Evolutionary conservation across 2,797 vertebrate genomes (phyloP).

Genomic region (Artibeus lituratus): DNA sequence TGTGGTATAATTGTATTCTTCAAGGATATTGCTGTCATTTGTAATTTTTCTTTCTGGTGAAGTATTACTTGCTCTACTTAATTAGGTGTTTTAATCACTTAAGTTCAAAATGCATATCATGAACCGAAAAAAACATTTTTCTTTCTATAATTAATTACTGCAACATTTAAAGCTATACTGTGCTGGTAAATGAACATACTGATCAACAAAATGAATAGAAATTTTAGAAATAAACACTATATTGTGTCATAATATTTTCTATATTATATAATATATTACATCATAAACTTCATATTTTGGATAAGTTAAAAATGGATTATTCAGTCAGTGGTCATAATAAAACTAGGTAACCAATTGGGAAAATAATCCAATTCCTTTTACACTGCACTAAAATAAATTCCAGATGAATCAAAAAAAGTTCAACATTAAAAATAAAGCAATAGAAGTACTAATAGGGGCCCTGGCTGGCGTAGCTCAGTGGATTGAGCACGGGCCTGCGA

Average conservation of each 20-base stretch:
- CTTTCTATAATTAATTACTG: background rate
- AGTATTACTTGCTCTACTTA: conserved; percentile 37
- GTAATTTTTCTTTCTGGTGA: conserved; percentile 43
- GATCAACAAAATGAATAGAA: background rate
- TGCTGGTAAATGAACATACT: background rate
- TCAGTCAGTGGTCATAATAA: background rate
- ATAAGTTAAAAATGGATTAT: background rate
- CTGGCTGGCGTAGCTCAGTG: too few species aligned
- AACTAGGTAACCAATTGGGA: background rate
- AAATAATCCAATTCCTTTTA: background rate
- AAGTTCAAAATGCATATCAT: conserved; percentile 12
- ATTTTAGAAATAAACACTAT: background rate
- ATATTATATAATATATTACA: background rate
- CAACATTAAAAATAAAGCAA: background rate
- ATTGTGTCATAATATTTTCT: background rate
- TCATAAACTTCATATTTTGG: background rate
- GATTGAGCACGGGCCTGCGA: too few species aligned
- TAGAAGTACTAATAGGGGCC: background rate
- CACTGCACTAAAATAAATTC: background rate
- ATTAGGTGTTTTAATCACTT: conserved; percentile 29
- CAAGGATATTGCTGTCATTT: conserved; percentile 21
- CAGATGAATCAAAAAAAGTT: background rate
- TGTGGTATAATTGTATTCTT: conserved; percentile 24
- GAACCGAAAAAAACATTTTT: background rate
- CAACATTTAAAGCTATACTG: background rate